These are phyloP conservation scores for Cardinalis cardinalis DNA, from an alignment of 2,113 vertebrate genomes.

Conservation along the genomic window DNA sequence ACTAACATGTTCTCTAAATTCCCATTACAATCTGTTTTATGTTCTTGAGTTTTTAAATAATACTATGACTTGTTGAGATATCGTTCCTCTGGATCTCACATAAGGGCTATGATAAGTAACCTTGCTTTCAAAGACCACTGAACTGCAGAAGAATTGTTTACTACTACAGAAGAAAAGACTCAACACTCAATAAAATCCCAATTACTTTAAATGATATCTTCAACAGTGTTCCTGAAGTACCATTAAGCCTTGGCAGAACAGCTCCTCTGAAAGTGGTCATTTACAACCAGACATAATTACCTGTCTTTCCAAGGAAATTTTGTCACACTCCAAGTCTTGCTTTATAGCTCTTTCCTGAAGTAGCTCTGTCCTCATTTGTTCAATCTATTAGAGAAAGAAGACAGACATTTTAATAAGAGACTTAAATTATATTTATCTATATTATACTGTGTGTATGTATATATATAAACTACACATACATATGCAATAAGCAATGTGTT, in stretches of 20 bases:
- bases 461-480: background rate
- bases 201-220: background rate
- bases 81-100: background rate
- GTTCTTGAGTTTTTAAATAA: background rate
- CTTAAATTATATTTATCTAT: background rate
- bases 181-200: background rate
- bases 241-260: background rate
- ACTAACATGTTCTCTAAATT: background rate
- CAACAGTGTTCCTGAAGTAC: background rate
- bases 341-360: conserved; percentile 90
- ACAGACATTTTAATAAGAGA: background rate
- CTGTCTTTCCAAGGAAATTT: conserved; percentile 95
- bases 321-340: conserved; percentile 97
- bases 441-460: background rate
- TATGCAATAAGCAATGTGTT: background rate
- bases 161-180: background rate
- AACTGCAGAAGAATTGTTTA: background rate
- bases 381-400: conserved; percentile 80
- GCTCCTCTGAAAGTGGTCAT: background rate
- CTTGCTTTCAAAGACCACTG: background rate
- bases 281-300: conserved; percentile 65
- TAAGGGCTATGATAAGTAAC: background rate
- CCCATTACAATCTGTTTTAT: background rate
- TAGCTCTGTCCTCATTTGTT: conserved; percentile 92
- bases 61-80: background rate